Percentiles rank a stretch among this genome's conserved stretches.
phyloP scores from a whole-genome alignment of 2,113 vertebrate species.

The Ctenodactylus gundi region DNA sequence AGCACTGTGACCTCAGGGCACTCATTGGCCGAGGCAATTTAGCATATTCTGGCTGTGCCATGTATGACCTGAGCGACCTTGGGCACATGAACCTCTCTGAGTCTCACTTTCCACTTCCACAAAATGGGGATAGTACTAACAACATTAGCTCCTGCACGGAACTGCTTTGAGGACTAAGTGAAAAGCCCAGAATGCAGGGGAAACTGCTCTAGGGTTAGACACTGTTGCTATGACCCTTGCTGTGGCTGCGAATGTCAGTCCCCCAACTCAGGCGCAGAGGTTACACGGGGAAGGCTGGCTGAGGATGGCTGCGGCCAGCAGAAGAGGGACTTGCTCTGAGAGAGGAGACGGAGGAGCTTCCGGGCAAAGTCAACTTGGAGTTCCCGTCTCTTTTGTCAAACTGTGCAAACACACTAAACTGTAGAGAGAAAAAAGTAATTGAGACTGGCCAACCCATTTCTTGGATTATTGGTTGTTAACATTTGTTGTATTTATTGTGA shows the following conservation, averaged over 20 bases:
- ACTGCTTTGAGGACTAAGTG: background rate
- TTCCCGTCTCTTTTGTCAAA: background rate
- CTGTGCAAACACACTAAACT: background rate
- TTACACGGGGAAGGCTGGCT: background rate
- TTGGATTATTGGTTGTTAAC: background rate
- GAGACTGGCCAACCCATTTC: background rate
- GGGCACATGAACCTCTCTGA: background rate
- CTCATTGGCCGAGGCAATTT: background rate
- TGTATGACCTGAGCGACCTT: background rate
- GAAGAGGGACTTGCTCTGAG: background rate
- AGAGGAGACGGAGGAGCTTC: background rate
- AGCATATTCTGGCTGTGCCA: background rate
- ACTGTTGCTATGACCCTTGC: background rate
- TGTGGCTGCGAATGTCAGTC: background rate
- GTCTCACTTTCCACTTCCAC: background rate
- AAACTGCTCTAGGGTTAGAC: background rate
- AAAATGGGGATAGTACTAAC: background rate
- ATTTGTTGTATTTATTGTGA: background rate
- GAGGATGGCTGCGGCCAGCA: rapidly evolving
- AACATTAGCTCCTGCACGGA: background rate
- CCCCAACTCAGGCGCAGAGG: background rate
- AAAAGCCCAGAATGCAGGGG: no score
- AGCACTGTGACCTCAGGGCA: background rate
- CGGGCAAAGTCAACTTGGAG: background rate
- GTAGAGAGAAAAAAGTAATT: background rate